Base-by-base conservation (phyloP, 2,113 vertebrate genomes). In the Spea bombifrons region DNA sequence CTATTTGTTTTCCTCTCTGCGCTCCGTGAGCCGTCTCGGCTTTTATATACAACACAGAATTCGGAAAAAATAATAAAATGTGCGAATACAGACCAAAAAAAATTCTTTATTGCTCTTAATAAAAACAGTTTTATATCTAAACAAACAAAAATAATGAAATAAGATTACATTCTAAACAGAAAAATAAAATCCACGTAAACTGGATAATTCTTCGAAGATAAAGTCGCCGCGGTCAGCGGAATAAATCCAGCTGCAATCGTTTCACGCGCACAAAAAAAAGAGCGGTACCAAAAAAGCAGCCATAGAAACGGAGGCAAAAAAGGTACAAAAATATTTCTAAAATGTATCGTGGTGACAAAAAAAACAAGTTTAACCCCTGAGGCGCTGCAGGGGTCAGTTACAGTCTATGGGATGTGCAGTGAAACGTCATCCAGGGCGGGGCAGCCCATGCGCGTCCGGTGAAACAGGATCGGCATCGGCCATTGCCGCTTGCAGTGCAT, bases 181-280 rank as follows among this genome's bases (percentile, higher is more conserved):
- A 80, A 80, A 68, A 74, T 80, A 80, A 80, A 80, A 80, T 80
- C 78, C 78, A 80, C 68, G 70, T 73, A 80, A 80, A 80, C 50
- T 68, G 78, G 78, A 80, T 80, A 59, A 80, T 80, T 80, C 76
- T 72, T 72, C 53, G 61, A 67, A 80, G 77, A 80, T 76, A 76
- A 79, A 49, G 59, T 72, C 73, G 76, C 73, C 71, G 57, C 13
- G 9, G 71, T 80, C 67, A 67, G 53, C 52, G 48, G 55, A 61
- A 53, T 53, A 47, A 3, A 30, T 13, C 68, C 67, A 2, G 12
- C 30, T 2, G 45, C 65, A 47, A 13, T 50, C 10, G n/a, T 3
- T 53, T 12, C 13, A 30, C 30, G 1, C 30, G 30, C 30, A 30
- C 1, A 80, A 76, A 80, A 80, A 74, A 4, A 13, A 13, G 50